Conservation (phyloP, 2,113 vertebrate genomes). For the Paratilapia polleni region DNA sequence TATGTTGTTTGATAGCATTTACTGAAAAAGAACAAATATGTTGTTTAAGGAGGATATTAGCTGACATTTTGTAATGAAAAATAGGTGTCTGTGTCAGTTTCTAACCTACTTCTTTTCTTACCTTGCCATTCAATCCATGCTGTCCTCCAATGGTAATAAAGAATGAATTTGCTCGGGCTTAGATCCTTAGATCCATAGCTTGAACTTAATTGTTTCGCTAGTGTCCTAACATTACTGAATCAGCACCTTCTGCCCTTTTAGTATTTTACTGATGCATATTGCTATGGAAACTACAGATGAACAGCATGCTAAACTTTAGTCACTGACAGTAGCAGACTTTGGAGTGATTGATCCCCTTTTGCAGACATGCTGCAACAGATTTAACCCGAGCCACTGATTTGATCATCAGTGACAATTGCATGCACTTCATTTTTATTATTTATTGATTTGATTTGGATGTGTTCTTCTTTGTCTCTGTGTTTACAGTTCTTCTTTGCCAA, state of each 20-base stretch:
- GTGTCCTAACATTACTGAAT: conserved; percentile 66
- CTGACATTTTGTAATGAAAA: no score
- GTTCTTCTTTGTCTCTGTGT: not conserved
- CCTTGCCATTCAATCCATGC: not conserved
- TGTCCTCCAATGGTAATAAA: not conserved
- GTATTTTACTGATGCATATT: conserved; percentile 46
- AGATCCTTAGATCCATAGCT: conserved; percentile 35
- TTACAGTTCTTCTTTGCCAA: not conserved
- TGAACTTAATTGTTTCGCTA: conserved; percentile 68
- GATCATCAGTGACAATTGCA: conserved; percentile 31
- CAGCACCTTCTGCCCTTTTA: conserved; percentile 65
- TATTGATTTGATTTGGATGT: conserved; percentile 34
- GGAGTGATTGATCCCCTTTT: conserved; percentile 51
- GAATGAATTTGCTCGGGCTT: conserved; percentile 56
- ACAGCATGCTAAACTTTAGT: conserved; percentile 46
- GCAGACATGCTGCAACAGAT: conserved; percentile 49
- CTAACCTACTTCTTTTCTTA: not conserved
- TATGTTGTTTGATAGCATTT: no score
- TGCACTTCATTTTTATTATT: conserved; percentile 38
- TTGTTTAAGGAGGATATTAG: not conserved
- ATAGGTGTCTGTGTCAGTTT: not conserved
- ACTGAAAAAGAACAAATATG: not conserved
- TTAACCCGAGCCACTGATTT: conserved; percentile 23
- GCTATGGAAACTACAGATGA: conserved; percentile 13
- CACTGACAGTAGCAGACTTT: conserved; percentile 44